Conservation (phyloP, 2,888 invertebrate genomes). For the Calliphora vomitoria region DNA sequence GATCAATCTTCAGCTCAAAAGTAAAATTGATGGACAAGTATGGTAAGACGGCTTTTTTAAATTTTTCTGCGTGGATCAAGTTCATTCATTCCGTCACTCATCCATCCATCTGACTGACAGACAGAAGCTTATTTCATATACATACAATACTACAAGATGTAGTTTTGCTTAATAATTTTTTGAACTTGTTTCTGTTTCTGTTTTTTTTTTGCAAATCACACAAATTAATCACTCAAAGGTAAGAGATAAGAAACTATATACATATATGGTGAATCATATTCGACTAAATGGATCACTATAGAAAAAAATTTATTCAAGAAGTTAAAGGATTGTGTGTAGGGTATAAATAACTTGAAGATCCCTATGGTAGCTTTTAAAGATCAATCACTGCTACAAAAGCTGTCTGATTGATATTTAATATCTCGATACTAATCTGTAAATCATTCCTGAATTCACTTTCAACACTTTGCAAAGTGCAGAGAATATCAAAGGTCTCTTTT, state of each 20-base stretch:
- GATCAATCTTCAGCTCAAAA: constrained; percentile 62
- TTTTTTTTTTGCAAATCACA: constrained; percentile 43
- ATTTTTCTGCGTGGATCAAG: constrained; percentile 40
- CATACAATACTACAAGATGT: neutral
- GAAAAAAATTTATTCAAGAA: neutral
- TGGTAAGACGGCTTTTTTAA: constrained; percentile 51
- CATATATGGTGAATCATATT: neutral
- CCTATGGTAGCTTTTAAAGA: too few species aligned
- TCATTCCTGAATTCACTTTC: too few species aligned
- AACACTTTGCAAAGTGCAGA: too few species aligned
- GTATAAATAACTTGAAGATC: too few species aligned
- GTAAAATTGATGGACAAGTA: constrained; percentile 69
- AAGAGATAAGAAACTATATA: neutral
- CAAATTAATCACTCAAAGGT: constrained; percentile 55
- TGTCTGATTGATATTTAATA: too few species aligned
- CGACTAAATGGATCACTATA: neutral
- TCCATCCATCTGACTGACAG: constrained; percentile 59
- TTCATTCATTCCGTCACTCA: constrained; percentile 58
- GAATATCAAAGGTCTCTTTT: too few species aligned
- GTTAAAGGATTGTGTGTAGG: neutral
- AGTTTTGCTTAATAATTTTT: constrained; percentile 49
- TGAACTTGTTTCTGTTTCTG: constrained; percentile 14
- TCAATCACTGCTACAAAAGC: too few species aligned
- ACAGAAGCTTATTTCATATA: constrained; percentile 68
- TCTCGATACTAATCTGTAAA: too few species aligned